Evolutionary conservation across 2,797 vertebrate genomes (phyloP), one percentile per base, ranked within the genome.

Genomic region (Sebastes iracundus): DNA sequence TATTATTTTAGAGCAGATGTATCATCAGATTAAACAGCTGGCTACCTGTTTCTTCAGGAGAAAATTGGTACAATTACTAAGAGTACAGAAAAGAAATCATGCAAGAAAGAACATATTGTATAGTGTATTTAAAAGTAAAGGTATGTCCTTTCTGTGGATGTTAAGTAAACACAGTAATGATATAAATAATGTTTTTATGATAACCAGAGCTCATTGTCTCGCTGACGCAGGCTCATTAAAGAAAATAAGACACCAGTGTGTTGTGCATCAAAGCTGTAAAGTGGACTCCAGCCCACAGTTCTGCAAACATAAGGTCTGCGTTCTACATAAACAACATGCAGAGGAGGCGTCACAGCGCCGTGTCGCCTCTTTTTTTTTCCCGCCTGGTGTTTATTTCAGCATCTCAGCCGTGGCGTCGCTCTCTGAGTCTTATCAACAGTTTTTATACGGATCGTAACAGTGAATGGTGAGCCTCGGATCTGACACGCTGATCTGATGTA

Each of bases 321-420:
- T 52, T 75, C 38, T 35, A 18, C 55, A 66, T 59, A 23, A 61
- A 76, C 68, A 75, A 22, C 38, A 13, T 71, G 79, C 82, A 79
- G 70, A 81, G 77, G 72, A 84, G 64, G 77, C 49, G 23, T 74
- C 52, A 6, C 53, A 55, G 61, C 46, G 14, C 58, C 64, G 5
- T 62, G 33, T 67, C 63, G 9, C 76, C 75, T 82, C 38, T 42
- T 42, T 46, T 18, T 46, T 32, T 49, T 49, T 68, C 52, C 22
- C 52, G 64, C 64, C 65, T 8, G 25, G 22, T 84, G 61, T 82
- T 80, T 52, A 60, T 75, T 72, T 64, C 78, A 82, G 58, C 63
- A 56, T 71, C 49, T 76, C 42, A 62, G 72, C 59, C n/a, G 2
- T 11, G n/a, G 67, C 52, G 62, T 77, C 22, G 7, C 67, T 76